Evolutionary conservation across 2,888 invertebrate genomes (phyloP), one percentile per base, ranked within the genome.

Genomic region (Stenurella melanura): DNA sequence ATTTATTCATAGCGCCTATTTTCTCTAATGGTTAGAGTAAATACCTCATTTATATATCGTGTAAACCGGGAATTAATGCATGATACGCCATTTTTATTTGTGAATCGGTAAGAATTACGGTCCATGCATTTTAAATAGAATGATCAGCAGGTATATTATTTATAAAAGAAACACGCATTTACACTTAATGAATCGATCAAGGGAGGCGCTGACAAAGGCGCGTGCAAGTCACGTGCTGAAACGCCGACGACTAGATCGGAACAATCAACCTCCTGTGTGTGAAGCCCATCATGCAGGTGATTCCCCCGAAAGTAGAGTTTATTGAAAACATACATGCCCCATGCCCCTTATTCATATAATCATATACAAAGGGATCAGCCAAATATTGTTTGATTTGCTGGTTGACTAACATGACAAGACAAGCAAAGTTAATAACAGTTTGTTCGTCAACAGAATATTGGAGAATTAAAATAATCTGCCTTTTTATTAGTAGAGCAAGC

Each of bases 131-230:
- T 50, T 50, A 15, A 67, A 67, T 21, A 57, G 26, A 34, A 17
- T 67, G 63, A 68, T 30, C 74, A 69, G 61, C 60, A 63, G 67
- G 54, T 69, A 67, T 61, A 30, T 19, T 56, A 63, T 58, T 69
- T 30, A 61, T 54, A 69, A 69, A 58, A 79, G 76, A 58, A 75
- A 76, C 77, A 73, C 69, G 75, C 76, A 76, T 78, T 73, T 67
- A 73, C 68, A 75, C 76, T 76, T 77, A 80, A 80, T 80, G 74
- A 80, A 80, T 78, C 78, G 79, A 80, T 79, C 80, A 80, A 76
- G 76, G 70, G 73, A 78, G 76, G 78, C 78, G 80, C 76, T 79
- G 80, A 79, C 80, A 73, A 57, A 67, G 78, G 66, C 80, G 67
- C 78, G 80, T 80, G 78, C 72, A 64, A 34, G 78, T 72, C 80